A percentile compares a stretch with the other conserved stretches of the same genome.
phyloP scores from a whole-genome alignment of 2,888 invertebrate genomes.

The Beris chalybata region DNA sequence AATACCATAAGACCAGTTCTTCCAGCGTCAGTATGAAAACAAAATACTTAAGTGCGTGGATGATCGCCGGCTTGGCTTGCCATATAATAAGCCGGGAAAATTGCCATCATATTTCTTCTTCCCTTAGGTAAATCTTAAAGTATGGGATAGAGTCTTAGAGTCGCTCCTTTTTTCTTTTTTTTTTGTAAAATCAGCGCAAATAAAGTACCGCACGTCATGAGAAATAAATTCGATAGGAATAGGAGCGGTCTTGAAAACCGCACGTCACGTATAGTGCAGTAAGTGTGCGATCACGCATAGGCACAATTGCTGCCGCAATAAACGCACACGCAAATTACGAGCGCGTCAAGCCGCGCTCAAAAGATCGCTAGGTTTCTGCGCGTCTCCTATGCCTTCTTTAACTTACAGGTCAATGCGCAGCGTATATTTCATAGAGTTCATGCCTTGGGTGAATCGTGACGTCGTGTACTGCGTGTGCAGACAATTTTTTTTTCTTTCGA shows the following conservation, averaged over 20 bases:
- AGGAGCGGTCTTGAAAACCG: slow-evolving; percentile 28
- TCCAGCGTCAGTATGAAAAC: background rate
- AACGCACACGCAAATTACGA: slow-evolving; percentile 31
- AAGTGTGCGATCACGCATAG: slow-evolving; percentile 33
- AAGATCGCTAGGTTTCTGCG: background rate
- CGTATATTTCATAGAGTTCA: slow-evolving; percentile 32
- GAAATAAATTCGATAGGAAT: slow-evolving; percentile 22
- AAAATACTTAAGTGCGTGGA: slow-evolving; percentile 25
- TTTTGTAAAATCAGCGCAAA: background rate
- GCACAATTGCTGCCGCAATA: slow-evolving; percentile 19
- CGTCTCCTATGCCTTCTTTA: background rate
- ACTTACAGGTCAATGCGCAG: slow-evolving; percentile 30
- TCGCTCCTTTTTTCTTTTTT: too few species aligned
- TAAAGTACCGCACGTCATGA: slow-evolving; percentile 3
- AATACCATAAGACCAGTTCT: too few species aligned
- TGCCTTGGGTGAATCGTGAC: slow-evolving; percentile 33
- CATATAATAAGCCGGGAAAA: slow-evolving; percentile 17
- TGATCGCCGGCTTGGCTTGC: background rate
- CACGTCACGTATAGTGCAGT: slow-evolving; percentile 30
- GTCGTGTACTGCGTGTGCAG: slow-evolving; percentile 31
- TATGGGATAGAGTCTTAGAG: background rate
- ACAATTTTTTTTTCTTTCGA: background rate
- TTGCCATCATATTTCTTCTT: slow-evolving; percentile 28
- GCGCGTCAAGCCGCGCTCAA: slow-evolving; percentile 2
- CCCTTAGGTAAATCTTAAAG: slow-evolving; percentile 22